A percentile compares a stretch with the other conserved stretches of the same genome.
Conservation (phyloP, 2,797 vertebrate genomes). For the Rhinoraja longicauda region DNA sequence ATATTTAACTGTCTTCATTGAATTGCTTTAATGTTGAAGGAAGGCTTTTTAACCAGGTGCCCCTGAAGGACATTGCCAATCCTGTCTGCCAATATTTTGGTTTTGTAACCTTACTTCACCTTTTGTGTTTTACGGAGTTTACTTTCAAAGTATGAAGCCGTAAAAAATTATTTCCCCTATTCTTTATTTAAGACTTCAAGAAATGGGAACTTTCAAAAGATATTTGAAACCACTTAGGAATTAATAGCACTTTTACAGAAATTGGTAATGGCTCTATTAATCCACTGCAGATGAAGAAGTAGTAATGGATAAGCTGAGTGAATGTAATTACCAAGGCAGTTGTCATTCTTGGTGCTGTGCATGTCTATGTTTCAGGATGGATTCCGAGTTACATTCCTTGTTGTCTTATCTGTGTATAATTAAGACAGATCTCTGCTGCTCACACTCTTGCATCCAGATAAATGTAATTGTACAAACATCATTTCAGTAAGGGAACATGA, state of each 20-base stretch:
- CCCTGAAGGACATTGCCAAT: not conserved
- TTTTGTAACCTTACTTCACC: not conserved
- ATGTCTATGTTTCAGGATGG: not conserved
- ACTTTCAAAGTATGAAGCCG: not conserved
- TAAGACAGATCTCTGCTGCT: not conserved
- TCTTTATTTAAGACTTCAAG: not conserved
- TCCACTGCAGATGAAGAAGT: not conserved
- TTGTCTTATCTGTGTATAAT: not conserved
- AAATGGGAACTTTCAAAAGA: not conserved
- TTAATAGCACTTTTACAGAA: not conserved
- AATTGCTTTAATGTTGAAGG: not conserved
- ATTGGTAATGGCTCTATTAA: not conserved
- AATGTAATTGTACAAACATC: not conserved
- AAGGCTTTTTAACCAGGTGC: not conserved
- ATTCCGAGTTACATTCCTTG: not conserved
- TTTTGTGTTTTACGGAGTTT: not conserved
- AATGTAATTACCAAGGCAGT: not conserved
- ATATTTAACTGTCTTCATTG: constrained; percentile 49
- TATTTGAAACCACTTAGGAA: not conserved
- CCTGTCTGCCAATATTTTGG: not conserved
- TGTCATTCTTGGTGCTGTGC: no score
- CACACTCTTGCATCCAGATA: not conserved
- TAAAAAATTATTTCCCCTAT: no score
- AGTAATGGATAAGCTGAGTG: not conserved
- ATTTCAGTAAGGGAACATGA: not conserved